These are phyloP conservation scores for Xerus inauris DNA, from an alignment of 2,113 vertebrate species.

Conservation along the genomic window DNA sequence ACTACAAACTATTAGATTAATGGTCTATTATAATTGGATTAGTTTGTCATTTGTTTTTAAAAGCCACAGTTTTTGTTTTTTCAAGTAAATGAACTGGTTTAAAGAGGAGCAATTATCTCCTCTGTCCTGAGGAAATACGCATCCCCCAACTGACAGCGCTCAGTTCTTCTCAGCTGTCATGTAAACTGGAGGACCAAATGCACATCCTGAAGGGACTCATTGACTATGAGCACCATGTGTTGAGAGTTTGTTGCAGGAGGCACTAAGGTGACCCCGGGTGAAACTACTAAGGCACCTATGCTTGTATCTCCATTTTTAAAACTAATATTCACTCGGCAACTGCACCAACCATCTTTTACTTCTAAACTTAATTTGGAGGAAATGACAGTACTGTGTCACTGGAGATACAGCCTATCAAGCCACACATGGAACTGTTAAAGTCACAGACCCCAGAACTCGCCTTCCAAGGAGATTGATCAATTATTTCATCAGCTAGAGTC, in stretches of 20 bases:
- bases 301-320: neutral
- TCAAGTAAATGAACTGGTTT: neutral
- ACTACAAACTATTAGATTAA: neutral
- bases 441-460: neutral
- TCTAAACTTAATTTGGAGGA: slow-evolving; percentile 13
- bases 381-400: neutral
- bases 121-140: neutral
- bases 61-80: neutral
- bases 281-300: neutral
- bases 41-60: neutral
- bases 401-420: neutral
- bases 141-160: neutral
- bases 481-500: neutral
- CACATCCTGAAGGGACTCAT: fast-evolving
- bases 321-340: neutral
- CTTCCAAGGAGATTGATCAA: neutral
- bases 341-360: neutral
- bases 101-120: neutral
- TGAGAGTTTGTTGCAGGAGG: neutral
- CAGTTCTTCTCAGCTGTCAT: neutral
- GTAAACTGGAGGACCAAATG: neutral
- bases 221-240: neutral
- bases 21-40: neutral
- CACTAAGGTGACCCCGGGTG: neutral
- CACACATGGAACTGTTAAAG: neutral